These are phyloP conservation scores for Spheniscus humboldti DNA, from an alignment of 2,797 vertebrate genomes.

Conservation along the genomic window DNA sequence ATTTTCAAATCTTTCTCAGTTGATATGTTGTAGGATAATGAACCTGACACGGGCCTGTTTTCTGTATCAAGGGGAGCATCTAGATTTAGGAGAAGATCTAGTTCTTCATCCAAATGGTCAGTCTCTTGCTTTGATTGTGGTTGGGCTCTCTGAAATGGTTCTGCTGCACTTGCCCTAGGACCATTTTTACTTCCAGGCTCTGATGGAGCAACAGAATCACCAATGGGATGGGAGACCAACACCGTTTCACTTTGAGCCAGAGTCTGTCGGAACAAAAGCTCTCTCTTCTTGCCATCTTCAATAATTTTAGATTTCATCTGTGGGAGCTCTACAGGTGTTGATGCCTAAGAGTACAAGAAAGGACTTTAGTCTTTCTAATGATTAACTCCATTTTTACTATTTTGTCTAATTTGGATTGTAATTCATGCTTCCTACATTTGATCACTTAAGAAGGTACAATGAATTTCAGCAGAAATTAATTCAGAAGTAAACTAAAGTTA, in stretches of 20 bases:
- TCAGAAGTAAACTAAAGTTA: neutral
- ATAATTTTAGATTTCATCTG: slow-evolving; percentile 65
- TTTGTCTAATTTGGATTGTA: neutral
- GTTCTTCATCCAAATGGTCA: slow-evolving; percentile 82
- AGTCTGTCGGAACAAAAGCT: slow-evolving; percentile 58
- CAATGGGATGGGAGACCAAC: neutral
- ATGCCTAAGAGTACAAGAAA: slow-evolving; percentile 68
- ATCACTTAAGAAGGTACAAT: neutral
- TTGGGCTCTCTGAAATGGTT: neutral
- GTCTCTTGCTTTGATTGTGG: neutral
- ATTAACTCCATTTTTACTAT: neutral
- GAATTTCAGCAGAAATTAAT: neutral
- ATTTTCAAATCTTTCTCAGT: slow-evolving; percentile 10
- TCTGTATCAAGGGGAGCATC: slow-evolving; percentile 68
- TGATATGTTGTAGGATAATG: neutral
- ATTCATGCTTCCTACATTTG: neutral
- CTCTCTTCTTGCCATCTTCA: slow-evolving; percentile 51
- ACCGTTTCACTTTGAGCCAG: neutral
- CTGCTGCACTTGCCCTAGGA: neutral
- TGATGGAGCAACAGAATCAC: neutral
- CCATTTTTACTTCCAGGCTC: neutral
- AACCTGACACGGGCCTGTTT: neutral
- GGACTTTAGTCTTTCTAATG: neutral
- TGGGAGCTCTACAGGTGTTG: slow-evolving; percentile 82
- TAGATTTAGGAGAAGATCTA: slow-evolving; percentile 85